Evolutionary conservation across 2,797 vertebrate genomes (phyloP), one percentile per base, ranked within the genome.

Genomic region (Arctocebus calabarensis): DNA sequence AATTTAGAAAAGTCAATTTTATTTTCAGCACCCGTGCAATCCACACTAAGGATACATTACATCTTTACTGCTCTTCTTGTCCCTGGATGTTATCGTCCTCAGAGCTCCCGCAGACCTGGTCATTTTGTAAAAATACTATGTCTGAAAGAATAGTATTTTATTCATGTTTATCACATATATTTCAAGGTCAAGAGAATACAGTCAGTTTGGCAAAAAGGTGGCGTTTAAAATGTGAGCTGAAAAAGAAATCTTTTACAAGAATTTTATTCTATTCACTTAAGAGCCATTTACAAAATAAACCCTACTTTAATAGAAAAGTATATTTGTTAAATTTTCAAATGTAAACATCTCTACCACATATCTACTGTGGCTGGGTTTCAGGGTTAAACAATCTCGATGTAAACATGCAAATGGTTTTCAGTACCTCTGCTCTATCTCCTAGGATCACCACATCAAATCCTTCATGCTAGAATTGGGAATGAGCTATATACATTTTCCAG

Each of bases 211-310:
- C 27, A 79, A 52, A 93, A 84, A 81, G 64, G 25, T 8, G 23
- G 14, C 52, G 88, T 93, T 96, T 75, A 79, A 96, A 48, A 85
- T 52, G 16, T 62, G 66, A 88, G 48, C 29, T 59, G 32, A 90
- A 57, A 94, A 52, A 84, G 68, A 71, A 48, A 59, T 71, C 43
- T 90, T 93, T 90, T 73, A 86, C 0, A 32, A 23, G 71, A 3
- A 32, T 73, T 62, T 66, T 91, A 40, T 82, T 84, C 37, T 94
- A 61, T 27, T 62, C 8, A 62, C 32, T 52, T 75, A 61, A 20
- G 43, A 61, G n/a, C 73, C 52, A 64, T 62, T 86, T 55, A 88
- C 55, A 88, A 94, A 89, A 94, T 57, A 70, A 29, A 48, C 2
- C 20, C 4, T 40, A 62, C n/a, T 87, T 89, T 86, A 34, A 52